Evolutionary conservation across 2,888 invertebrate genomes (phyloP).

Genomic region (Trypoxylon attenuatum): DNA sequence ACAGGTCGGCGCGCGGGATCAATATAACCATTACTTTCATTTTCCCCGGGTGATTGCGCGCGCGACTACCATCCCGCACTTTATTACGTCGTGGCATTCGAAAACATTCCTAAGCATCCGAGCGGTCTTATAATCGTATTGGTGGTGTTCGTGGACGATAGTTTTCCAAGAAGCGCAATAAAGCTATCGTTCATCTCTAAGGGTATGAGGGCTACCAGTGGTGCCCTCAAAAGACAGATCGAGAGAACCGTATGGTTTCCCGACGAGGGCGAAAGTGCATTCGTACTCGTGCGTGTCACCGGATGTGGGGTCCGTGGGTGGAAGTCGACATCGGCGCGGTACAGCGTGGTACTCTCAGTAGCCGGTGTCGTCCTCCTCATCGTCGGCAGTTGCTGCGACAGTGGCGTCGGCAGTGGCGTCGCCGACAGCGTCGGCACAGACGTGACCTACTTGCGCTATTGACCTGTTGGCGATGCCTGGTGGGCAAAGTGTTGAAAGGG

Average conservation of each 20-base stretch:
- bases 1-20: too few relatives aligned
- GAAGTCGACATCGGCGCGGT: neutral
- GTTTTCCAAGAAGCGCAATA: neutral
- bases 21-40: neutral
- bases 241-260: constrained; percentile 14
- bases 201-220: too few relatives aligned
- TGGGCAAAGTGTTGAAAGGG: constrained; percentile 53
- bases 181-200: neutral
- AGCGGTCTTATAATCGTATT: neutral
- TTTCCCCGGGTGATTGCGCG: too few relatives aligned
- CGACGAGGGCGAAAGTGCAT: constrained; percentile 51
- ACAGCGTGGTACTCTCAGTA: neutral
- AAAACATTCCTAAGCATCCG: neutral
- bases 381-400: constrained; percentile 28
- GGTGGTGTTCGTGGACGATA: neutral
- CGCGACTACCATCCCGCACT: too few relatives aligned
- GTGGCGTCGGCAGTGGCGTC: constrained; percentile 24
- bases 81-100: too few relatives aligned
- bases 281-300: constrained; percentile 27
- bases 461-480: constrained; percentile 63
- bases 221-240: too few relatives aligned
- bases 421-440: constrained; percentile 50
- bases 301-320: neutral
- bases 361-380: constrained; percentile 28
- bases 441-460: constrained; percentile 68